Conservation (phyloP, 2,888 invertebrate genomes). For the Tachina lurida region DNA sequence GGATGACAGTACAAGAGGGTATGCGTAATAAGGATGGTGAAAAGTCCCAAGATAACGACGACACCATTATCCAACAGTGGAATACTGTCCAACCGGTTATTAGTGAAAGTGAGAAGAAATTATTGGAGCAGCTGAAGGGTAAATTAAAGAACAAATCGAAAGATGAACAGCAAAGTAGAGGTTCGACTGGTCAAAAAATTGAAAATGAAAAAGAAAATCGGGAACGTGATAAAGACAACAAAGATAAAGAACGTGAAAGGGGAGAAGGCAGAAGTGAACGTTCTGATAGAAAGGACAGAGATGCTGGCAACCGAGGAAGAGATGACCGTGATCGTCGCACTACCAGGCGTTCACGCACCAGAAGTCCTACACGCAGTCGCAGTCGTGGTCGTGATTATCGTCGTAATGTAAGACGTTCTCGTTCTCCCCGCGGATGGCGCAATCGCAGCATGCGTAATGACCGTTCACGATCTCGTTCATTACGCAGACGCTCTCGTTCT, state of each 20-base stretch:
- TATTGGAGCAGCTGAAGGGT: constrained; percentile 84
- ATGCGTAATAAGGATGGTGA: constrained; percentile 72
- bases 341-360: constrained; percentile 74
- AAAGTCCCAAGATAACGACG: constrained; percentile 82
- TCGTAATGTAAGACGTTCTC: constrained; percentile 65
- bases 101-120: constrained; percentile 85
- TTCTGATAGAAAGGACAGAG: constrained; percentile 44
- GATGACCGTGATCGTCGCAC: constrained; percentile 74
- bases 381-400: constrained; percentile 73
- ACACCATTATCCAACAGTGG: constrained; percentile 85
- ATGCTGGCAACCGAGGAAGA: constrained; percentile 6
- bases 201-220: constrained; percentile 73
- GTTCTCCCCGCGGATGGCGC: constrained; percentile 73
- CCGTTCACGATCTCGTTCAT: constrained; percentile 68
- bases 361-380: constrained; percentile 77
- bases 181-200: constrained; percentile 59
- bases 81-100: constrained; percentile 85
- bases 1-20: constrained; percentile 84
- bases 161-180: constrained; percentile 74
- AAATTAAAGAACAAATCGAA: constrained; percentile 80
- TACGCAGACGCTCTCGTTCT: constrained; percentile 76
- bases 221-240: constrained; percentile 70
- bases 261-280: constrained; percentile 59
- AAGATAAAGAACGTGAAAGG: constrained; percentile 39
- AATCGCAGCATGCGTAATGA: constrained; percentile 73